Conservation (phyloP, 2,113 vertebrate species). For the Sander lucioperca region DNA sequence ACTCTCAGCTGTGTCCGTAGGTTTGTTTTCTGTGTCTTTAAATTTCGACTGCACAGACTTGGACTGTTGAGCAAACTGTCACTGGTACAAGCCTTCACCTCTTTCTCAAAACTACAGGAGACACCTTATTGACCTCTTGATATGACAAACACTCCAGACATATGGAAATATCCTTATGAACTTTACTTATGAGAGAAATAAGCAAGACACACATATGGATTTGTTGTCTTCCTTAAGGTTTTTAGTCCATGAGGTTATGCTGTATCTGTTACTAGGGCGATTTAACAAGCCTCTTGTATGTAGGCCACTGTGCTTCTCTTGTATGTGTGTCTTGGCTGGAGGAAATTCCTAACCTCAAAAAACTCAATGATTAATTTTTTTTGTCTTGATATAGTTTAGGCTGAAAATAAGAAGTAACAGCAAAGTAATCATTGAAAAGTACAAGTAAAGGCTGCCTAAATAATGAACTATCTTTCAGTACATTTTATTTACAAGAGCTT, state of each 20-base stretch:
- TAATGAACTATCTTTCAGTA: not conserved
- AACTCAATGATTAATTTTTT: not conserved
- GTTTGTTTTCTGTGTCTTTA: slow-evolving; percentile 3
- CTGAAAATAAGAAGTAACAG: not conserved
- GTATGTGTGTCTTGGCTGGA: slow-evolving; percentile 23
- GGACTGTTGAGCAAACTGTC: not conserved
- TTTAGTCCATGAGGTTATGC: slow-evolving; percentile 18
- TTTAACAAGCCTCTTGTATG: slow-evolving; percentile 54
- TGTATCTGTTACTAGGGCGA: slow-evolving; percentile 48
- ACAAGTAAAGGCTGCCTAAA: not conserved
- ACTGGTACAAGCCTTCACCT: not conserved
- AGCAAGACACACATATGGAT: not conserved
- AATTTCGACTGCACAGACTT: not conserved
- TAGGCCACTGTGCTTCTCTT: slow-evolving; percentile 66
- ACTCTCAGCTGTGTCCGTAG: not conserved
- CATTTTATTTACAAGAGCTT: not conserved
- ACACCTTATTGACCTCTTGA: not conserved
- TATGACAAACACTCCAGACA: not conserved
- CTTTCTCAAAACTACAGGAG: not conserved
- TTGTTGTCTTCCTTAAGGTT: not conserved
- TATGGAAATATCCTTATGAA: not conserved
- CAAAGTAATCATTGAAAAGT: not conserved
- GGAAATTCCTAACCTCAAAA: slow-evolving; percentile 52
- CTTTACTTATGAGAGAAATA: not conserved
- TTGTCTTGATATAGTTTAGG: not conserved